Conservation (phyloP, 2,888 invertebrate species). For the Blomia tropicalis region DNA sequence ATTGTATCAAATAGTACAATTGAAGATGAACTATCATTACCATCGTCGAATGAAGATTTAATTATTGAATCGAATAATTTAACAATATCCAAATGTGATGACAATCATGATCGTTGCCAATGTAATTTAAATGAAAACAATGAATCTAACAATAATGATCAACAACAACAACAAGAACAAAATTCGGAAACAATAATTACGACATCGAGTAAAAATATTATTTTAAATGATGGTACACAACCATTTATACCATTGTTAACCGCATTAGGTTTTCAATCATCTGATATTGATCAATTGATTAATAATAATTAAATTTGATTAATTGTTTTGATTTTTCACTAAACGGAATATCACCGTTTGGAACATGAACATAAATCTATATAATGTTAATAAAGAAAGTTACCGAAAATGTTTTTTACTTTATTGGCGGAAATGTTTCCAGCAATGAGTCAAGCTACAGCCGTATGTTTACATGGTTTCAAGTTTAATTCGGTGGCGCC, state of each 20-base stretch:
- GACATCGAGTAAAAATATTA: not conserved
- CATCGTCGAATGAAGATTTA: not conserved
- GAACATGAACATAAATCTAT: too few species aligned
- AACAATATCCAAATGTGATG: not conserved
- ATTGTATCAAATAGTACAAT: not conserved
- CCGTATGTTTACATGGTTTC: too few species aligned
- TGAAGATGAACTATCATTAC: conserved; percentile 1
- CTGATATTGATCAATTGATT: not conserved
- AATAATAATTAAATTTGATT: not conserved
- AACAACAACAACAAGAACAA: too few species aligned
- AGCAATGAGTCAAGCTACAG: too few species aligned
- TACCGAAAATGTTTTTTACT: too few species aligned
- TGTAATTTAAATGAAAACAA: not conserved
- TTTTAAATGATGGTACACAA: not conserved
- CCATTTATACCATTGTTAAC: conserved; percentile 19
- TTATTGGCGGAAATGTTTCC: too few species aligned
- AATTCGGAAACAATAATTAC: too few species aligned
- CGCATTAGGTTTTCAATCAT: conserved; percentile 7
- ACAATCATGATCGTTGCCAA: not conserved
- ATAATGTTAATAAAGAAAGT: too few species aligned
- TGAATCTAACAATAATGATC: not conserved
- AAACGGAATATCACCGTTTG: too few species aligned
- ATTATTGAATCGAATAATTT: not conserved
- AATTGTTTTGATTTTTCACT: too few species aligned
- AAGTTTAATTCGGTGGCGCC: too few species aligned